Base-by-base conservation (phyloP, 2,113 vertebrate species). In the Atherinomorus stipes region DNA sequence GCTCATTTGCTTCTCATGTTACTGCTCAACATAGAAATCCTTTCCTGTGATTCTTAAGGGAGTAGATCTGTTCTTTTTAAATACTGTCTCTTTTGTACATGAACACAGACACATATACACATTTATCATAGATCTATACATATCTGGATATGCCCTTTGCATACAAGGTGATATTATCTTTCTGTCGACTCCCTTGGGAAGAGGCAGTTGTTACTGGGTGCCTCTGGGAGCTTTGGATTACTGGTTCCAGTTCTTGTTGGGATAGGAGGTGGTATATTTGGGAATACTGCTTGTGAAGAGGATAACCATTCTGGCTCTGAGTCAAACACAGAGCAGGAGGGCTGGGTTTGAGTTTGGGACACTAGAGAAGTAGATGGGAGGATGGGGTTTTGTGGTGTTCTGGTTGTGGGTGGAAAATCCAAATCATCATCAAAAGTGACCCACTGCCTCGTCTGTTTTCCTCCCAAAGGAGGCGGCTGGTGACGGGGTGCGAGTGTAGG, bases 381-480 rank as follows among this genome's bases (percentile, higher is more conserved):
- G 53, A 82, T 16, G 5, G 85, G 70, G 31, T 71, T 64, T n/a
- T 82, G 73, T 7, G 37, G 53, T 3, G 70, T 66, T 69, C 77
- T 72, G 23, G 80, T 67, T 18, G 53, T 11, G 16, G 47, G 2
- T 37, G 82, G 42, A 22, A 85, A 90, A 60, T 82, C 71, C 6
- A 69, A 80, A 56, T 92, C 91, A 0, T 95, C 93, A 62, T 93
- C 93, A 6, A 95, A 94, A 19, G 96, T 99, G 80, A 99, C 96
- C 98, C 98, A 99, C 47, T 92, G 95, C 91, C 92, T 93, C 88
- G 80, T 84, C 81, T 11, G 81, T 4, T 25, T 90, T 77, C 47
- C 85, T 79, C 21, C 76, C 52, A 28, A 56, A 47, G 81, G 72
- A 49, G 65, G 81, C 1, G 44, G 85, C 86, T 80, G 90, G 78